Base-by-base conservation (phyloP, 2,888 invertebrate genomes). In the Bursaphelenchus okinawaensis region DNA sequence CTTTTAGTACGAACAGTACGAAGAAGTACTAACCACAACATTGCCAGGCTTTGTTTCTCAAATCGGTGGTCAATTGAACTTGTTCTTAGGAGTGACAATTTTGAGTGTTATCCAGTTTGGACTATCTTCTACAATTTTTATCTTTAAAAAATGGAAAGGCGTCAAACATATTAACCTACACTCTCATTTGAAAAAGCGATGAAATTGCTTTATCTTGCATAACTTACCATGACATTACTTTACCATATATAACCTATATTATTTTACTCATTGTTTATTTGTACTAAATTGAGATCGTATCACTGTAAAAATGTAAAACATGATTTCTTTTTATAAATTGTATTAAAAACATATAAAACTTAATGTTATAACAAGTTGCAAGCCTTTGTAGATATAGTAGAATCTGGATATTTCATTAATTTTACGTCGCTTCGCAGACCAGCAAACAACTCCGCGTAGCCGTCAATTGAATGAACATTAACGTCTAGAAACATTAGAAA, bases 401-500 rank as follows among this genome's bases (percentile, higher is more conserved):
- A n/a, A 12, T 54, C 24, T n/a, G 19, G 19, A 3, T 1, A 12
- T 26, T 19, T 54, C 27, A 54, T 54, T 19, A 27, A 54, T 54
- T 54, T 27, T 12, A 26, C 6, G 54, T 26, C 24, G n/a, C n/a
- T 24, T 40, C 67, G 60, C 27, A 68, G 61, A 8, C 72, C 73
- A 23, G 67, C 72, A 16, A 63, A 58, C 52, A 79, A 66, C 56
- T 79, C 78, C 12, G 70, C 57, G 59, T 77, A 79, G 51, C 78
- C 78, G 59, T 79, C 78, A 54, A 79, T 79, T 52, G 72, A 73
- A 55, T 79, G 70, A 31, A 72, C 61, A 52, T 72, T 73, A 51
- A 75, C 75, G 68, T 78, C 78, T 78, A 55, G 66, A 75, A 65
- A n/a, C n/a, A n/a, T n/a, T n/a, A n/a, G n/a, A n/a, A n/a, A n/a